Evolutionary conservation across 2,888 invertebrate species (phyloP).

Genomic region (Lasioglossum lativentre): DNA sequence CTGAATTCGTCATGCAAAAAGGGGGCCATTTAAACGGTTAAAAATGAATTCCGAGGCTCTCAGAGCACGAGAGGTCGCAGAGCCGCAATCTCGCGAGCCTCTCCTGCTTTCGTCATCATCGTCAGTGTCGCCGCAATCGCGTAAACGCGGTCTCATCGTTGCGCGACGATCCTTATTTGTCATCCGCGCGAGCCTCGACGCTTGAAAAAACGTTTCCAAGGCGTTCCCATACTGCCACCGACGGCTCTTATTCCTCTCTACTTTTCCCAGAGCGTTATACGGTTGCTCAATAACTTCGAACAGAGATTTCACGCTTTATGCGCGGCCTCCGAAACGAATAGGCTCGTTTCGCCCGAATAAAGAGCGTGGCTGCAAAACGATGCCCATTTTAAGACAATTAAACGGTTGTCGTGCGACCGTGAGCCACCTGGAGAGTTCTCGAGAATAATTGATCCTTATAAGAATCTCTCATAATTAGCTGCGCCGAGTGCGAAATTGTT

Average conservation of each 20-base stretch:
- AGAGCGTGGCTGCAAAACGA: not conserved
- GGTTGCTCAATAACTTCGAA: not conserved
- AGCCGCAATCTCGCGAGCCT: not conserved
- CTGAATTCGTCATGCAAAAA: not conserved
- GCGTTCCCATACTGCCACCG: not conserved
- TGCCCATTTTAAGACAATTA: not conserved
- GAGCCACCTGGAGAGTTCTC: not conserved
- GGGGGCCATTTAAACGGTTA: not conserved
- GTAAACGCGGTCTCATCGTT: not conserved
- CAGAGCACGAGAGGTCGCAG: not conserved
- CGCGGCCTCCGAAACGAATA: not conserved
- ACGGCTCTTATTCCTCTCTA: not conserved
- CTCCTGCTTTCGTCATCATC: not conserved
- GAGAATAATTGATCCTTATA: not conserved
- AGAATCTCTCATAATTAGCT: not conserved
- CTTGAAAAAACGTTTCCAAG: not conserved
- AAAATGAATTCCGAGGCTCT: not conserved
- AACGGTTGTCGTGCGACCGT: not conserved
- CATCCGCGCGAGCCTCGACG: not conserved
- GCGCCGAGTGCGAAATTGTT: not conserved
- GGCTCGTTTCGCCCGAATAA: not conserved
- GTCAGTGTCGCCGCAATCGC: not conserved
- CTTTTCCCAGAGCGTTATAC: not conserved
- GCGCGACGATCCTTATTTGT: not conserved
- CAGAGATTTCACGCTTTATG: not conserved